Evolutionary conservation across 2,888 invertebrate species (phyloP).

Genomic region (Sycophila texana): DNA sequence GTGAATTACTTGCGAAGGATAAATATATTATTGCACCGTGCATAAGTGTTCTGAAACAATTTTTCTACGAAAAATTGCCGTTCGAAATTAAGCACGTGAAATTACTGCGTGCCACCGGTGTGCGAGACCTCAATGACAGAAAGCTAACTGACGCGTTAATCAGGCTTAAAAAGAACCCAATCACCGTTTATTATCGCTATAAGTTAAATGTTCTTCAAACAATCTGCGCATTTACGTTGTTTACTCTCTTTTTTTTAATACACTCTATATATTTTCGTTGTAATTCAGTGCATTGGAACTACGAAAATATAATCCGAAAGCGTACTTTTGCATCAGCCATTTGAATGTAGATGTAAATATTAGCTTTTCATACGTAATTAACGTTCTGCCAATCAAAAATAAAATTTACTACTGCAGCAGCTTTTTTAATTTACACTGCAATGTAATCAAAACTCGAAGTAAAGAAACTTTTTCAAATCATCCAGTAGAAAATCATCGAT

Average conservation of each 20-base stretch:
- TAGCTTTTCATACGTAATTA: no score
- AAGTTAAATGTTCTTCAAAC: not conserved
- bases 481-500: no score
- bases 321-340: no score
- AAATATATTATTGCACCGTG: slow-evolving; percentile 30
- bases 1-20: slow-evolving; percentile 30
- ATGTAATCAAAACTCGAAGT: slow-evolving; percentile 8
- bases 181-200: no score
- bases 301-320: not conserved
- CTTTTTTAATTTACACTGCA: not conserved
- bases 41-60: slow-evolving; percentile 17
- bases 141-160: slow-evolving; percentile 28
- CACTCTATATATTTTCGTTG: not conserved
- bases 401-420: no score
- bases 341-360: no score
- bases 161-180: not conserved
- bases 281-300: slow-evolving; percentile 8
- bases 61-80: slow-evolving; percentile 9
- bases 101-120: not conserved
- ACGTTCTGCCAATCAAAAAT: no score
- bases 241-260: not conserved
- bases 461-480: no score
- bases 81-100: not conserved
- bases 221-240: not conserved
- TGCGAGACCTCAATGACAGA: slow-evolving; percentile 4